Conservation (phyloP, 2,113 vertebrate genomes). For the Corynorhinus townsendii region DNA sequence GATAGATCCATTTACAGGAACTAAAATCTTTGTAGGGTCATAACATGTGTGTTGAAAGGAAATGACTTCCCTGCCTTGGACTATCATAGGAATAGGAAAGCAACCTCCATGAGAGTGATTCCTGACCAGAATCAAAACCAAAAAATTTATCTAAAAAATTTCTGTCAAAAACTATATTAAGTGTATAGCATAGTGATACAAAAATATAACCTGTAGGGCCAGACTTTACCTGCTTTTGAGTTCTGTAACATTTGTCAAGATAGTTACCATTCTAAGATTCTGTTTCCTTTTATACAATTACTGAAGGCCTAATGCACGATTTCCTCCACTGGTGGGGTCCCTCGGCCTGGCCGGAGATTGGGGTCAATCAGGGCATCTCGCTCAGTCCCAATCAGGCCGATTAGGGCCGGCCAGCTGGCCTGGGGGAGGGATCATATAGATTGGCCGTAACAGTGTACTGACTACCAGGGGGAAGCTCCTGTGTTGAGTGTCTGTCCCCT, state of each 20-base stretch:
- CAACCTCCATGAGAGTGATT: background rate
- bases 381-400: no score
- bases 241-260: background rate
- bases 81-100: background rate
- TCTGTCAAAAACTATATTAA: background rate
- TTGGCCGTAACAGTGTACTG: no score
- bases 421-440: no score
- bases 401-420: no score
- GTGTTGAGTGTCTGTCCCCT: no score
- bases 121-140: background rate
- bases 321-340: no score
- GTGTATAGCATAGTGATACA: background rate
- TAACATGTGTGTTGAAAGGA: background rate
- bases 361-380: no score
- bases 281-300: background rate
- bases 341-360: no score
- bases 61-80: background rate
- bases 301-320: no score
- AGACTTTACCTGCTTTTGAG: background rate
- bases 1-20: background rate
- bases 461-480: no score
- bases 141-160: background rate
- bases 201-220: background rate
- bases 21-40: background rate
- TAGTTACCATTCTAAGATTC: background rate